These are phyloP conservation scores for Pteruthius melanotis DNA, from an alignment of 2,113 vertebrate species.

Conservation along the genomic window DNA sequence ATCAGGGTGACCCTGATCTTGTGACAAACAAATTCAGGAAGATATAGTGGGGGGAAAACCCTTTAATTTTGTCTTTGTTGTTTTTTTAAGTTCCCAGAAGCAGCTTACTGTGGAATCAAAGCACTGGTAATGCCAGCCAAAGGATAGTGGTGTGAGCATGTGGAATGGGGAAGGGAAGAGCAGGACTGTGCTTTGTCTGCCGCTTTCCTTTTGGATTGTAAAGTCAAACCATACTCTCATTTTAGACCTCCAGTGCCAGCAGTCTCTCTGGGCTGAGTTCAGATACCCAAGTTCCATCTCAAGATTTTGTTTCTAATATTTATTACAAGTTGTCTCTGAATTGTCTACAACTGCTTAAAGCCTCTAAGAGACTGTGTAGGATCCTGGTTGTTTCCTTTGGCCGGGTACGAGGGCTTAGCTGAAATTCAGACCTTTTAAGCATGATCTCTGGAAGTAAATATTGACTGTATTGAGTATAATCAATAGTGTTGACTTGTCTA, in stretches of 20 bases:
- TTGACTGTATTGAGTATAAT: not conserved
- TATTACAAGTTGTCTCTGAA: not conserved
- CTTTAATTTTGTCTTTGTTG: not conserved
- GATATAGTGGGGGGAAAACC: not conserved
- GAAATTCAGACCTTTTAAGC: not conserved
- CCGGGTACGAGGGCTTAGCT: not conserved
- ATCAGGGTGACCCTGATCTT: not conserved
- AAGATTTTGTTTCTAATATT: not conserved
- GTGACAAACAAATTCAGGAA: not conserved
- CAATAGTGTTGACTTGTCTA: not conserved
- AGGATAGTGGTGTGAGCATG: not conserved
- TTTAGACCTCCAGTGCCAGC: not conserved
- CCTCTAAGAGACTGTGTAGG: not conserved
- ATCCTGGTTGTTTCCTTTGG: not conserved
- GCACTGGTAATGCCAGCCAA: not conserved
- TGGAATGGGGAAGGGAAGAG: not conserved
- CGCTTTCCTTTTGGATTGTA: not conserved
- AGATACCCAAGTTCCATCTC: not conserved
- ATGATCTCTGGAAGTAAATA: slow-evolving; percentile 3
- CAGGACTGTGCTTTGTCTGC: not conserved
- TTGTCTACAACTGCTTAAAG: not conserved
- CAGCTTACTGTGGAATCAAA: not conserved
- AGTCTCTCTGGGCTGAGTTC: not conserved
- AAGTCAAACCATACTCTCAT: not conserved
- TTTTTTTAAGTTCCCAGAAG: not conserved